Conservation (phyloP, 2,888 invertebrate genomes). For the Hofmannophila pseudospretella region DNA sequence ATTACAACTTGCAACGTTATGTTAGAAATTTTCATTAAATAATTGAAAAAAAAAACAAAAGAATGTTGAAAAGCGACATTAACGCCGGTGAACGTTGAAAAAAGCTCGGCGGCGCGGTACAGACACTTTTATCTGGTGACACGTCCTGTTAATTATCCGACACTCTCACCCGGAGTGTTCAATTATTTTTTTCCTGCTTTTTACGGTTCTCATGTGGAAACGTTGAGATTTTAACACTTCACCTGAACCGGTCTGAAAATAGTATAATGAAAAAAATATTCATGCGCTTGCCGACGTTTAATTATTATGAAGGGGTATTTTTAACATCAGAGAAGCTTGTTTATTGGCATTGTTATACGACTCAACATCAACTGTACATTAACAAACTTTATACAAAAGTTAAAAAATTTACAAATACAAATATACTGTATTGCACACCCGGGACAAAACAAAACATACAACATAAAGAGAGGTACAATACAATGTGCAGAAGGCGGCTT, state of each 20-base stretch:
- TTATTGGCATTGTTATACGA: too few species aligned
- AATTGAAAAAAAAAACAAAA: not conserved
- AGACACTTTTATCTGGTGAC: slow-evolving; percentile 71
- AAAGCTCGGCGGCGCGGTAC: not conserved
- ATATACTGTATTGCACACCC: too few species aligned
- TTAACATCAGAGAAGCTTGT: slow-evolving; percentile 39
- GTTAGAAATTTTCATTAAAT: not conserved
- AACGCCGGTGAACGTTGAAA: not conserved
- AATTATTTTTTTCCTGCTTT: slow-evolving; percentile 70
- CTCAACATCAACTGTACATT: too few species aligned
- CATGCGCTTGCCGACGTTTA: slow-evolving; percentile 54
- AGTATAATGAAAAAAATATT: slow-evolving; percentile 50
- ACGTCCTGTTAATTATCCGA: slow-evolving; percentile 76
- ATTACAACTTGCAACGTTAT: too few species aligned
- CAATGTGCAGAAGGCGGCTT: too few species aligned
- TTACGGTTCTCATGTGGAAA: slow-evolving; percentile 69
- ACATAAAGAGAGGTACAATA: too few species aligned
- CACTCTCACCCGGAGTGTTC: slow-evolving; percentile 66
- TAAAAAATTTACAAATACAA: too few species aligned
- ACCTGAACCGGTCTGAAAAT: slow-evolving; percentile 68
- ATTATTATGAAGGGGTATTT: slow-evolving; percentile 67
- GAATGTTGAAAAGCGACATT: not conserved
- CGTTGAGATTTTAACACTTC: slow-evolving; percentile 76
- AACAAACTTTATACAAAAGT: too few species aligned
- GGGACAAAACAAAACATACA: too few species aligned